Evolutionary conservation across 2,888 invertebrate species (phyloP), one percentile per base, ranked within the genome.

Genomic region (Disparrhopalites patrizii): DNA sequence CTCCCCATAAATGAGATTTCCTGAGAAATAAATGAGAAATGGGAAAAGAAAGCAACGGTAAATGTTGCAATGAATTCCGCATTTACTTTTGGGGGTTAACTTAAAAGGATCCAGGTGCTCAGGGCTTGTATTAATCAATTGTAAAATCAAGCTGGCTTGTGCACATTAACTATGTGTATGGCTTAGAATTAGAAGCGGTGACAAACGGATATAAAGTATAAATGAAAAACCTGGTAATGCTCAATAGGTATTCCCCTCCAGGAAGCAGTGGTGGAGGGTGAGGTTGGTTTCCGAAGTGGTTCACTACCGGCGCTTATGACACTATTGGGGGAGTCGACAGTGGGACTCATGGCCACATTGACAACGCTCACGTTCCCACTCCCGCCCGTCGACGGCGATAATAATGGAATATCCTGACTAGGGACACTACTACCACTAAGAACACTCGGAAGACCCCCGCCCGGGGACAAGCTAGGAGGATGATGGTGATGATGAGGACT

Each of bases 141-240:
- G n/a, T n/a, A n/a, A n/a, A n/a, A n/a, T n/a, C n/a, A n/a, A n/a
- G n/a, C n/a, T n/a, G n/a, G n/a, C n/a, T n/a, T n/a, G n/a, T n/a
- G n/a, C n/a, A n/a, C n/a, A n/a, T n/a, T n/a, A n/a, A n/a, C n/a
- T n/a, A n/a, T 50, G 18, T 50, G 23, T 50, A 10, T 20, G 23
- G 3, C 13, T 43, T 23, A 50, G 23, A 20, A 50, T 23, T 7
- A 27, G 50, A 18, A 43, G 20, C 27, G 23, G 23, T 50, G 3
- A 4, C 20, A n/a, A n/a, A n/a, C n/a, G n/a, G n/a, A n/a, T n/a
- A n/a, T n/a, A n/a, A n/a, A n/a, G n/a, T n/a, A n/a, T n/a, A n/a
- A n/a, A n/a, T n/a, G n/a, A n/a, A n/a, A n/a, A 40, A 68, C 68
- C 68, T 69, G 66, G 38, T 60, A 50, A 58, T 65, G 56, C 61